Evolutionary conservation across 2,113 vertebrate genomes (phyloP).

Genomic region (Sinosuthora webbiana): DNA sequence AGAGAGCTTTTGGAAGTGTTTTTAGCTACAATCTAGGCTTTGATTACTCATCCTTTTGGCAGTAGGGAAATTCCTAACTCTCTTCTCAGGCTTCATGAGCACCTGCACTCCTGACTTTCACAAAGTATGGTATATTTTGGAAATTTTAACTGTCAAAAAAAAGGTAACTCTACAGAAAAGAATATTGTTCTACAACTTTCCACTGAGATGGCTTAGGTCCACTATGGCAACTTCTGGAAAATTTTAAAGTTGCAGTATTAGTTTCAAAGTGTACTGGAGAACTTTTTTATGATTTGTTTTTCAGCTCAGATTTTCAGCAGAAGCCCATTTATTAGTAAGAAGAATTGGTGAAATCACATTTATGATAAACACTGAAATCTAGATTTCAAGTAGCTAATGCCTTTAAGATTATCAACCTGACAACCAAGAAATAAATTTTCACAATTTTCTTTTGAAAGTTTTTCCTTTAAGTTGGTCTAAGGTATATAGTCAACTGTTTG

Average conservation of each 20-base stretch:
- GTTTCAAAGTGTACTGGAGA: not conserved
- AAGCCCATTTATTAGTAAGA: not conserved
- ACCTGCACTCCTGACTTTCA: not conserved
- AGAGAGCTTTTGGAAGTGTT: not conserved
- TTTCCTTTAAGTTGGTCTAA: not conserved
- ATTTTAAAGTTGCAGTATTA: not conserved
- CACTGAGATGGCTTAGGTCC: not conserved
- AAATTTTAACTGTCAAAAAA: not conserved
- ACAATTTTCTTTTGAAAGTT: not conserved
- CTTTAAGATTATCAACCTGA: not conserved
- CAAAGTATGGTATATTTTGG: not conserved
- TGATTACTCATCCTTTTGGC: not conserved
- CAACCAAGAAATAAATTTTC: not conserved
- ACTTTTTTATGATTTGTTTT: not conserved
- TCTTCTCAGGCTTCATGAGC: not conserved
- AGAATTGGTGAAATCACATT: not conserved
- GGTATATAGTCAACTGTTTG: not conserved
- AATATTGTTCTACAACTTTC: not conserved
- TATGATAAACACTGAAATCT: not conserved
- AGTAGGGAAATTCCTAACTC: not conserved
- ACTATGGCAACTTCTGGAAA: not conserved
- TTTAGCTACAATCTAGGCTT: not conserved
- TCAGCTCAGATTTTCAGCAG: not conserved
- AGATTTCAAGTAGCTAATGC: not conserved
- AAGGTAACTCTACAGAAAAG: not conserved